Evolutionary conservation across 2,797 vertebrate species (phyloP).

Genomic region (Rhadinocentrus ornatus): DNA sequence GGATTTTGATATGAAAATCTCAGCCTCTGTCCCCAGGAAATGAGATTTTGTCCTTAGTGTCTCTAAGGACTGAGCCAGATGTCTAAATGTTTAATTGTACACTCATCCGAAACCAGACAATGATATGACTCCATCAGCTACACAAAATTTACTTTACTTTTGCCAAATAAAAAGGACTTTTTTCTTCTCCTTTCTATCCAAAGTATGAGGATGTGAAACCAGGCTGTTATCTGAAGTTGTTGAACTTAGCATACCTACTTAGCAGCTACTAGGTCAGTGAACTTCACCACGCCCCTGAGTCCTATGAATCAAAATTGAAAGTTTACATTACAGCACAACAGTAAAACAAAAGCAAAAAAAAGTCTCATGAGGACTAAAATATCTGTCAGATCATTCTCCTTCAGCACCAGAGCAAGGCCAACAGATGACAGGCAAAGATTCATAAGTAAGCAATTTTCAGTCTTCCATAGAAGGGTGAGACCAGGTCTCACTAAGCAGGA

Average conservation of each 20-base stretch:
- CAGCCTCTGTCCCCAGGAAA: conserved; percentile 47
- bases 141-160: conserved; percentile 4
- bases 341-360: neutral
- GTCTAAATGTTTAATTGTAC: conserved; percentile 29
- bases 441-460: conserved; percentile 10
- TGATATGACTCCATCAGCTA: neutral
- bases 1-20: conserved; percentile 54
- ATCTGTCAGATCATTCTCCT: neutral
- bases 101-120: conserved; percentile 22
- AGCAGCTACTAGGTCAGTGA: conserved; percentile 64
- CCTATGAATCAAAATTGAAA: conserved; percentile 43
- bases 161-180: neutral
- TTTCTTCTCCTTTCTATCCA: conserved; percentile 12
- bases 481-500: conserved; percentile 23
- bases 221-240: conserved; percentile 48
- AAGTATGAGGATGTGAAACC: conserved; percentile 40
- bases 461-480: conserved; percentile 22
- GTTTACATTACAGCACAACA: conserved; percentile 15
- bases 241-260: conserved; percentile 50
- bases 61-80: conserved; percentile 50
- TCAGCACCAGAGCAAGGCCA: neutral
- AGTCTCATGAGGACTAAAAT: conserved; percentile 6
- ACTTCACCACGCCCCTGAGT: conserved; percentile 69
- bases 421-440: neutral
- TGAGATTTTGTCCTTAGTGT: conserved; percentile 48